These are phyloP conservation scores for Hololepta plana DNA, from an alignment of 2,888 invertebrate species.

Conservation along the genomic window DNA sequence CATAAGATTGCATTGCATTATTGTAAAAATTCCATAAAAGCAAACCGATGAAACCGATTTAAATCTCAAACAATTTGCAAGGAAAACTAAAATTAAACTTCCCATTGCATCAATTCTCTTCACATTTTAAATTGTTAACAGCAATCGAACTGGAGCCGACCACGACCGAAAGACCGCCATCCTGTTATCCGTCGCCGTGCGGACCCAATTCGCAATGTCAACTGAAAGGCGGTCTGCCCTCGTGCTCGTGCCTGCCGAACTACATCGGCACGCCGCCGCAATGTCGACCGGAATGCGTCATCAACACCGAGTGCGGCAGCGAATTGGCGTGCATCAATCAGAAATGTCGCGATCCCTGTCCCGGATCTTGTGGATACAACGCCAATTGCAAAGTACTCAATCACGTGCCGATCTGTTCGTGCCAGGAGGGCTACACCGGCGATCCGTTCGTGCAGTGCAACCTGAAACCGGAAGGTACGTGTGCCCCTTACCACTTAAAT, in stretches of 20 bases:
- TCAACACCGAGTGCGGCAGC: slow-evolving; percentile 63
- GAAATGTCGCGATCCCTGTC: slow-evolving; percentile 67
- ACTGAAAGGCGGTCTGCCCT: slow-evolving; percentile 50
- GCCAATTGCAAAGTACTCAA: slow-evolving; percentile 62
- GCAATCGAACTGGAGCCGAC: slow-evolving; percentile 17
- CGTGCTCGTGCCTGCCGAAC: slow-evolving; percentile 62
- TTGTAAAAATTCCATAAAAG: too few species aligned
- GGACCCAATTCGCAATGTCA: slow-evolving; percentile 71
- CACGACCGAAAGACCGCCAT: slow-evolving; percentile 47
- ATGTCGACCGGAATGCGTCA: slow-evolving; percentile 63
- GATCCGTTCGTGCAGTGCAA: slow-evolving; percentile 63
- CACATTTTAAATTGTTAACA: slow-evolving; percentile 8
- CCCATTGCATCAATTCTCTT: too few species aligned
- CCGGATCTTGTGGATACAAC: slow-evolving; percentile 65
- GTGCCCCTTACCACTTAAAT: slow-evolving; percentile 30
- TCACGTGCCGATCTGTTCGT: slow-evolving; percentile 66
- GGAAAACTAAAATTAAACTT: too few species aligned
- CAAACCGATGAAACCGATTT: too few species aligned
- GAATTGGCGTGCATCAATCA: slow-evolving; percentile 60
- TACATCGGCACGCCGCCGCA: slow-evolving; percentile 63
- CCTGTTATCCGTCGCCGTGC: slow-evolving; percentile 68
- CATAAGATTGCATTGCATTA: too few species aligned
- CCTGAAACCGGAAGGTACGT: slow-evolving; percentile 30
- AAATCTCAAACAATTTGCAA: too few species aligned
- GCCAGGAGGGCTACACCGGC: slow-evolving; percentile 56